Base-by-base conservation (phyloP, 2,888 invertebrate species). In the Cybosia mesomella region DNA sequence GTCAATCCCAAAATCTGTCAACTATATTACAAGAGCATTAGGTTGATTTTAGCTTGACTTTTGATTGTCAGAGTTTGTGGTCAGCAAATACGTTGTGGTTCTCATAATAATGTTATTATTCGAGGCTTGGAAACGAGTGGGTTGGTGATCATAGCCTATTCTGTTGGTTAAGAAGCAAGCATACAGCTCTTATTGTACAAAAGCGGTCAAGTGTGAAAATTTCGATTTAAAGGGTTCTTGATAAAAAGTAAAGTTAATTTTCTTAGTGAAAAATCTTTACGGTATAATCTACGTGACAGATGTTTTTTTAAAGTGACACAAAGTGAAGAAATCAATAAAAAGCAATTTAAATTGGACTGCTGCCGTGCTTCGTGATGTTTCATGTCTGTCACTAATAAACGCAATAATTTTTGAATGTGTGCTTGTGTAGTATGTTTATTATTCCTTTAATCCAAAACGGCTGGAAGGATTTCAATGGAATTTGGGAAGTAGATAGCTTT, bases 51-150 rank as follows among this genome's bases (percentile, higher is more conserved):
- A 3, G 64, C 9, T 28, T 75, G 71, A 2, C 28, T 70, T 72
- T 77, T 58, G 28, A 22, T 55, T 53, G 68, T 58, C 22, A 8
- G 24, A 68, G 53, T 60, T 69, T 55, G 43, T 71, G 53, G 71
- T 74, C 66, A 68, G 66, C 60, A 65, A 79, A 80, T 81, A 82
- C 80, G 75, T 82, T 82, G 80, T 80, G 81, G 85, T 89, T 88
- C 87, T 85, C 86, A 88, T 92, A 92, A 92, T 92, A 92, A 92
- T 92, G 92, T 92, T 93, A 93, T 91, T 91, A 91, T 93, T 93
- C 87, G 91, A 88, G 85, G 87, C 88, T 88, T 84, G 78, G 76
- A 84, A 75, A 82, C 85, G 92, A 92, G 92, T 93, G 92, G 92
- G 92, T 86, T 86, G 89, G 86, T 87, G 92, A 92, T 93, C 93